These are phyloP conservation scores for Promerops cafer DNA, from an alignment of 2,113 vertebrate species.

Conservation along the genomic window DNA sequence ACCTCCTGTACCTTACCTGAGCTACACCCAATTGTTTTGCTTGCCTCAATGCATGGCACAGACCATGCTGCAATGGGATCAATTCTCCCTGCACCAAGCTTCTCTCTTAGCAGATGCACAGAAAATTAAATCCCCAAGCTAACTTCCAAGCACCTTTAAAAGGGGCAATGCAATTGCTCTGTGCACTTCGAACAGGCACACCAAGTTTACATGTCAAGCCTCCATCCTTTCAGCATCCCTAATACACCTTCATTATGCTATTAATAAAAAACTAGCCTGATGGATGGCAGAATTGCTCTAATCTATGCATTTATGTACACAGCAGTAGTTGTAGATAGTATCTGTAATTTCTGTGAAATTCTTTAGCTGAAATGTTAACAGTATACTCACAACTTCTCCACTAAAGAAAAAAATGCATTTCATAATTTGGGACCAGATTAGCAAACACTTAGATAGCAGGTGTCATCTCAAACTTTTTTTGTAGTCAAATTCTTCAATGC, in stretches of 20 bases:
- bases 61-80: not conserved
- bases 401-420: not conserved
- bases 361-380: not conserved
- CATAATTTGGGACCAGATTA: not conserved
- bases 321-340: not conserved
- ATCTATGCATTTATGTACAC: not conserved
- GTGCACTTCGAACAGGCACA: not conserved
- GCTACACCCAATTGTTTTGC: rapidly evolving
- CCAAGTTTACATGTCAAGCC: too few species aligned
- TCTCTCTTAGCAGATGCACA: not conserved
- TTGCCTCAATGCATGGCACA: rapidly evolving
- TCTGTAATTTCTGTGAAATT: not conserved
- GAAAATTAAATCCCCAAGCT: not conserved
- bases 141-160: not conserved
- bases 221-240: not conserved
- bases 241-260: not conserved
- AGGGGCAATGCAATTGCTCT: not conserved
- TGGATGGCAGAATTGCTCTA: not conserved
- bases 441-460: not conserved
- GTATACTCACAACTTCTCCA: not conserved
- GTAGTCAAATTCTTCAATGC: not conserved
- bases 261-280: not conserved
- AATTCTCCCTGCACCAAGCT: not conserved
- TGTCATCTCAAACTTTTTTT: not conserved
- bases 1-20: not conserved